Evolutionary conservation across 2,797 vertebrate species (phyloP).

Genomic region (Notolabrus celidotus): DNA sequence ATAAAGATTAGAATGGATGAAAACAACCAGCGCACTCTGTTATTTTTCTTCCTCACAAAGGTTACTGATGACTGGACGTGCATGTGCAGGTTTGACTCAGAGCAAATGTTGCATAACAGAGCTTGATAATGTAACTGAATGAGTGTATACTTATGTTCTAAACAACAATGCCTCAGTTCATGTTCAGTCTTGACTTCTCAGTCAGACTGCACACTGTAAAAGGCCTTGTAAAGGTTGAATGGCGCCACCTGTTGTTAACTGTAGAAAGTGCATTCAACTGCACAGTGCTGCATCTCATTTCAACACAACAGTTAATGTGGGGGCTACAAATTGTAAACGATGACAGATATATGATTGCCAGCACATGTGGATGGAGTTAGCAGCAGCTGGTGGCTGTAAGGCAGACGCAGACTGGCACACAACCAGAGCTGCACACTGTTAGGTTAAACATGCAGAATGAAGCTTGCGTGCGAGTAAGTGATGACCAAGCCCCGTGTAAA

Average conservation of each 20-base stretch:
- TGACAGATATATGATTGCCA: conserved; percentile 58
- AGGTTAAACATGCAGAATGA: conserved; percentile 41
- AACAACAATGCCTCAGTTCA: background rate
- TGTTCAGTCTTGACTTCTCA: conserved; percentile 11
- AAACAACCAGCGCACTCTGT: conserved; percentile 1
- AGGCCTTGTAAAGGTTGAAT: conserved; percentile 48
- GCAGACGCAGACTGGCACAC: conserved; percentile 48
- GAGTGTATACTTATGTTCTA: background rate
- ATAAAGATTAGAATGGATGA: background rate
- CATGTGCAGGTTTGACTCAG: background rate
- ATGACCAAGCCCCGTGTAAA: conserved; percentile 38
- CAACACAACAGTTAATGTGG: conserved; percentile 44
- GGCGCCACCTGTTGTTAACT: conserved; percentile 67
- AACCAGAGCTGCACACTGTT: conserved; percentile 41
- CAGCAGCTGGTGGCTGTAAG: conserved; percentile 64
- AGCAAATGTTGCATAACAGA: background rate
- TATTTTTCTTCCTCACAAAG: background rate
- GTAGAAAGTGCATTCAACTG: conserved; percentile 23
- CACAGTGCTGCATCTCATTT: conserved; percentile 38
- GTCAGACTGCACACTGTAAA: background rate
- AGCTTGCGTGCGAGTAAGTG: conserved; percentile 55
- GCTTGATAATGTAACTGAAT: conserved; percentile 1
- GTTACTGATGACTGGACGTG: background rate
- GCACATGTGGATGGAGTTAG: conserved; percentile 71
- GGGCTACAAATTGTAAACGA: conserved; percentile 54